phyloP scores from a whole-genome alignment of 2,888 invertebrate species.

The Pharmacophagus antenor region DNA sequence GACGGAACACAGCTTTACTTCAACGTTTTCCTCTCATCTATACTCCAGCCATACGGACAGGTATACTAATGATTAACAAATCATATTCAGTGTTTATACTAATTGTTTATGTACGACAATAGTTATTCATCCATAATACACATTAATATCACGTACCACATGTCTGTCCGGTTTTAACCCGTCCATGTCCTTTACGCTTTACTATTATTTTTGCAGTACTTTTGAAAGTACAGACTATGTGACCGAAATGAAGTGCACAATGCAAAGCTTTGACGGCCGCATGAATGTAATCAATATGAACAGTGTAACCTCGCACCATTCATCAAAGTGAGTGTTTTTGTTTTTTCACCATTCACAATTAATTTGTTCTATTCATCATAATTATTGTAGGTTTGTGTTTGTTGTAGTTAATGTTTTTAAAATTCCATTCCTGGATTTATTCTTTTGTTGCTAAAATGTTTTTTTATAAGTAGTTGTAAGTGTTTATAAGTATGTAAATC shows the following conservation, averaged over 20 bases:
- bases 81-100: slow-evolving; percentile 8
- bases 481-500: no score
- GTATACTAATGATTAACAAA: slow-evolving; percentile 41
- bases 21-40: slow-evolving; percentile 70
- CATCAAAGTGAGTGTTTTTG: slow-evolving; percentile 69
- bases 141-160: slow-evolving; percentile 7
- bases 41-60: slow-evolving; percentile 74
- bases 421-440: no score
- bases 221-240: slow-evolving; percentile 79
- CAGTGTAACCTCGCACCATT: slow-evolving; percentile 68
- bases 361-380: slow-evolving; percentile 13
- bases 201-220: slow-evolving; percentile 77
- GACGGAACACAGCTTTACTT: slow-evolving; percentile 71
- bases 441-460: not conserved
- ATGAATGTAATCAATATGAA: slow-evolving; percentile 75
- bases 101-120: slow-evolving; percentile 5
- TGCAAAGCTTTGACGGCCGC: slow-evolving; percentile 76
- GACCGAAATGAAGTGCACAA: slow-evolving; percentile 71
- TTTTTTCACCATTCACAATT: slow-evolving; percentile 33
- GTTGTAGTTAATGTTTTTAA: slow-evolving; percentile 4
- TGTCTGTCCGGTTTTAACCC: slow-evolving; percentile 31
- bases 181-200: slow-evolving; percentile 51
- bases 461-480: not conserved
- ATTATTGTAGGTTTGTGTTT: slow-evolving; percentile 9
- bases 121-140: slow-evolving; percentile 10